Base-by-base conservation (phyloP, 2,888 invertebrate genomes). In the Monochamus alternatus region DNA sequence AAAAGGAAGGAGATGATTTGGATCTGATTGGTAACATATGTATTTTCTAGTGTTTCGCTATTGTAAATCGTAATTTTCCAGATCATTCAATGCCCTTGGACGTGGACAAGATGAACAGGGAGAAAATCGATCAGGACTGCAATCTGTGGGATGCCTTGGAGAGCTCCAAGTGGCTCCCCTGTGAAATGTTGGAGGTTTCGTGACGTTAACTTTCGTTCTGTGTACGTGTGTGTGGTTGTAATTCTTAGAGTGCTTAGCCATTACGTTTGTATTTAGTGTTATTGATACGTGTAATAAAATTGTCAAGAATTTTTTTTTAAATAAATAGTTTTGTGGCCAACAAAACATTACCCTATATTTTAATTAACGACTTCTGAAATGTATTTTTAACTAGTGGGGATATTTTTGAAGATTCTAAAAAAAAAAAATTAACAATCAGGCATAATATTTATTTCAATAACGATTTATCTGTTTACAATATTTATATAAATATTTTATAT, bases 141-240 rank as follows among this genome's bases (percentile, higher is more conserved):
- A 93, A 93, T 68, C 88, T 96, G 38, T 96, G 96, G 94, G 96
- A 96, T 88, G 93, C 94, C 14, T 86, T 96, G 63, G 96, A 96
- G 86, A 92, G 94, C 77, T 95, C 95, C 0, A 95, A 95, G 85
- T 96, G 96, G 96, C 90, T 95, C 84, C 95, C 95, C 0, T 92
- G 94, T 78, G 96, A 96, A 78, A 91, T 93, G 43, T 86, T 95
- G 59, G 95, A 95, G 73, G 78, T 77, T 51, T 76, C 78, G 30
- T 78, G 76, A 80, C 74, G 43, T 68, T 69, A 75, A n/a, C 44
- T n/a, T 44, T 44, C 2, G 63, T 63, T 43, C 30, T 65, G 38
- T 65, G 9, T 47, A 47, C 7, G 31, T 38, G 63, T 22, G 8
- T 63, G 10, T 12, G 38, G 5, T 9, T 14, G 22, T 22, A 30